These are phyloP conservation scores for Campopleginae sp. DNA, from an alignment of 2,888 invertebrate species.

Conservation along the genomic window DNA sequence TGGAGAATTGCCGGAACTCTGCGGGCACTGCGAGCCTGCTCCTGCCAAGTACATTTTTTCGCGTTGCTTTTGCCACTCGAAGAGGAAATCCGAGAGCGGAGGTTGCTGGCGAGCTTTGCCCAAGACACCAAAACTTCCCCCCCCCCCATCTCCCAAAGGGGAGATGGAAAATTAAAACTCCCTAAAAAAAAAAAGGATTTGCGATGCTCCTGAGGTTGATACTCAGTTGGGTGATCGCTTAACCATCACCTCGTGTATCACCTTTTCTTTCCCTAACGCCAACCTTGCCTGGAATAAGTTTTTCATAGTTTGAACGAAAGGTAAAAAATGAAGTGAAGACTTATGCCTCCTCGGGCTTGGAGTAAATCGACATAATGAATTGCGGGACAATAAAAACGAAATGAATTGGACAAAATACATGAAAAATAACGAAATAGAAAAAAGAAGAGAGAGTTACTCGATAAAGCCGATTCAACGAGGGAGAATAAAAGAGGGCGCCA, in stretches of 20 bases:
- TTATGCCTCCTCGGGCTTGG: background rate
- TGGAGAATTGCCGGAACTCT: slow-evolving; percentile 55
- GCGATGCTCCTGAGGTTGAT: too few species aligned
- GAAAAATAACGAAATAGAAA: background rate
- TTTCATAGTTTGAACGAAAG: background rate
- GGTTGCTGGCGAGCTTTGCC: background rate
- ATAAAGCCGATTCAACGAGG: slow-evolving; percentile 29
- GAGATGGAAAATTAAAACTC: background rate
- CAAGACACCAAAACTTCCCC: background rate
- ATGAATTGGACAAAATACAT: background rate
- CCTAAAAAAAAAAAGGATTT: too few species aligned
- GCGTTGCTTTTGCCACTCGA: background rate
- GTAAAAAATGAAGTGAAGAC: background rate
- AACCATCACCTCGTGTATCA: background rate
- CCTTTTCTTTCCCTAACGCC: background rate
- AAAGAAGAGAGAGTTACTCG: background rate
- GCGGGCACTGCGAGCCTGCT: slow-evolving; percentile 16
- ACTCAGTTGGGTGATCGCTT: too few species aligned
- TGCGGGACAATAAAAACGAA: slow-evolving; percentile 2
- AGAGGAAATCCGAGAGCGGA: background rate
- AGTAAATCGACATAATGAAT: slow-evolving; percentile 29
- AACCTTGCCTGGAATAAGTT: background rate
- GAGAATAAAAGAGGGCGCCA: slow-evolving; percentile 19
- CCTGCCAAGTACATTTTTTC: background rate
- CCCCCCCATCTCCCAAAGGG: background rate